Evolutionary conservation across 2,797 vertebrate species (phyloP).

Genomic region (Esox masquinongy): DNA sequence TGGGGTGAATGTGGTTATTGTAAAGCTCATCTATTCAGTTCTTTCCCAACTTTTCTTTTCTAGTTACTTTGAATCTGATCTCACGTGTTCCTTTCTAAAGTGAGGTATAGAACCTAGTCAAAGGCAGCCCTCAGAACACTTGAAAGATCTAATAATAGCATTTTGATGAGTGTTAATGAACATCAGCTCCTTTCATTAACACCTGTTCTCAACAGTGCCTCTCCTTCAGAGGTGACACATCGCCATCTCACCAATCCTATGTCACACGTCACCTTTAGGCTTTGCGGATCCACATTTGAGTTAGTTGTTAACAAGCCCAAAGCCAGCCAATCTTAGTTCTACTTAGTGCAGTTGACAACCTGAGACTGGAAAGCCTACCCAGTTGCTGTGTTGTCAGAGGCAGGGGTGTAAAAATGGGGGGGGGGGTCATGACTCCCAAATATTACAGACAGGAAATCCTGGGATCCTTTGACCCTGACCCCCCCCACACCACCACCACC

Average conservation of each 20-base stretch:
- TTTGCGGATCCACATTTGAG: constrained; percentile 9
- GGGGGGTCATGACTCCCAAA: too few species aligned
- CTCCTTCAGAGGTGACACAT: constrained; percentile 17
- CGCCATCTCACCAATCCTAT: not conserved
- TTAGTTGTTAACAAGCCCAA: not conserved
- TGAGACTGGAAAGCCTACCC: not conserved
- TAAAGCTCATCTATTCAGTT: constrained; percentile 1
- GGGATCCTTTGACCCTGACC: too few species aligned
- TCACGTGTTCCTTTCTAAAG: not conserved
- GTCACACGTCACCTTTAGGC: not conserved
- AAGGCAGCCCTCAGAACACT: constrained; percentile 3
- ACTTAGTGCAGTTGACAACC: not conserved
- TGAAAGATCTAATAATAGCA: constrained; percentile 33
- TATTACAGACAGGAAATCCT: too few species aligned
- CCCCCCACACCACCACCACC: too few species aligned
- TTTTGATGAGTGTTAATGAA: constrained; percentile 36
- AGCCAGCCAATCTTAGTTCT: not conserved
- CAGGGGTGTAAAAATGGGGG: not conserved
- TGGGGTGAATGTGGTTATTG: constrained; percentile 19
- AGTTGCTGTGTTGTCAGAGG: not conserved
- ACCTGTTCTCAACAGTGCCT: constrained; percentile 15
- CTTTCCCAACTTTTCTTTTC: constrained; percentile 2
- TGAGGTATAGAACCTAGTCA: constrained; percentile 19
- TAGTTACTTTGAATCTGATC: constrained; percentile 14
- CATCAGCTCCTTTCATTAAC: constrained; percentile 19